Base-by-base conservation (phyloP, 2,888 invertebrate species). In the Crossocerus cetratus region DNA sequence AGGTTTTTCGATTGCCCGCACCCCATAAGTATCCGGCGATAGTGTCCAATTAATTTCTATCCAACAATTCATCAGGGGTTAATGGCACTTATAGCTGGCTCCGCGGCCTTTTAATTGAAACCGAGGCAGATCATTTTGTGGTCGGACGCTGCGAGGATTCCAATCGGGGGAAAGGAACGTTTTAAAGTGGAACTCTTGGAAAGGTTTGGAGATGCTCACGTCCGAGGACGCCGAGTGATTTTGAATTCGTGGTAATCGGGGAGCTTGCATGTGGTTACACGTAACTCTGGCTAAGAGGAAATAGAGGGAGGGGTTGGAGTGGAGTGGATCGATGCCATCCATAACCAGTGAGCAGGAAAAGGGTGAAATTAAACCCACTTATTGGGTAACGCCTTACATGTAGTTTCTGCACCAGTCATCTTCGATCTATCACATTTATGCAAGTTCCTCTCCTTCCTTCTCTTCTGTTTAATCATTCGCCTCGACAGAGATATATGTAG, bases 331-430 rank as follows among this genome's bases (percentile, higher is more conserved):
- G 68, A 68, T 62, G 62, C 49, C 62, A 62, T 56, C 57, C 42
- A 62, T 61, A 62, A 57, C 57, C 62, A 58, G 49, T 55, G 57
- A 68, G 49, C 56, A 16, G 62, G 62, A 68, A 68, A 68, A 68
- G 68, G 68, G 68, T 57, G 62, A 62, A 23, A 45, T 67, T 61
- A 61, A 61, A 62, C 62, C 62, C 44, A 44, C 67, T 61, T 45
- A 60, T 61, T 61, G 60, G 18, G 64, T 44, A 44, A 55, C 64
- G 56, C 45, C 56, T n/a, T 63, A 23, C 32, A 55, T 43, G 44
- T 13, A 60, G 53, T 8, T n/a, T n/a, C n/a, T 5, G 18, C n/a
- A 16, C 13, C 43, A 44, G 22, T 18, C 66, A 59, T 32, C 16
- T 21, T 16, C n/a, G 3, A 49, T 23, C 49, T 45, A 45, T n/a